Conservation (phyloP, 2,113 vertebrate species). For the Maccullochella peelii region DNA sequence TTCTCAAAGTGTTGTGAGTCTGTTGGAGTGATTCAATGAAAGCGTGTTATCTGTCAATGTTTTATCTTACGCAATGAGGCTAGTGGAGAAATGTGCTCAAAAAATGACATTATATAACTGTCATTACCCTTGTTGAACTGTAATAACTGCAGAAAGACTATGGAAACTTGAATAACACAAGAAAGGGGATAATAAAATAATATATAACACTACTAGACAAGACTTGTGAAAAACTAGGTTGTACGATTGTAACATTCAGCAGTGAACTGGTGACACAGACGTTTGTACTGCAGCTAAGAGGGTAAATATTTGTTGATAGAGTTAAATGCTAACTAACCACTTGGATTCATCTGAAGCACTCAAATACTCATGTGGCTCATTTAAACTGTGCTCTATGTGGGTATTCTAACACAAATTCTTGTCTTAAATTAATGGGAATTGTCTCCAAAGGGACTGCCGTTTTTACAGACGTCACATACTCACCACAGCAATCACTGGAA, state of each 20-base stretch:
- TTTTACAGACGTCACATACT: slow-evolving; percentile 70
- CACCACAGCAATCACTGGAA: slow-evolving; percentile 98
- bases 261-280: slow-evolving; percentile 28
- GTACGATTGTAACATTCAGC: neutral
- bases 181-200: slow-evolving; percentile 15
- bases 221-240: neutral
- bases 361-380: slow-evolving; percentile 21
- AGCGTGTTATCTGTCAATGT: slow-evolving; percentile 67
- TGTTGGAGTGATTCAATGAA: slow-evolving; percentile 17
- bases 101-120: slow-evolving; percentile 10
- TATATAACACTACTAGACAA: neutral
- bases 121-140: neutral
- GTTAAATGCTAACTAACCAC: slow-evolving; percentile 89
- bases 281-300: slow-evolving; percentile 83
- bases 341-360: slow-evolving; percentile 15
- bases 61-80: slow-evolving; percentile 43
- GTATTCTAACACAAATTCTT: slow-evolving; percentile 1
- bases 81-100: slow-evolving; percentile 1
- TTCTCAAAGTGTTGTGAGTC: slow-evolving; percentile 24
- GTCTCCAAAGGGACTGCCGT: neutral
- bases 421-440: neutral
- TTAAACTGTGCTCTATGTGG: neutral
- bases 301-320: slow-evolving; percentile 90
- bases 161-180: neutral
- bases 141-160: slow-evolving; percentile 17